Base-by-base conservation (phyloP, 2,113 vertebrate genomes). In the Uropsilus gracilis region DNA sequence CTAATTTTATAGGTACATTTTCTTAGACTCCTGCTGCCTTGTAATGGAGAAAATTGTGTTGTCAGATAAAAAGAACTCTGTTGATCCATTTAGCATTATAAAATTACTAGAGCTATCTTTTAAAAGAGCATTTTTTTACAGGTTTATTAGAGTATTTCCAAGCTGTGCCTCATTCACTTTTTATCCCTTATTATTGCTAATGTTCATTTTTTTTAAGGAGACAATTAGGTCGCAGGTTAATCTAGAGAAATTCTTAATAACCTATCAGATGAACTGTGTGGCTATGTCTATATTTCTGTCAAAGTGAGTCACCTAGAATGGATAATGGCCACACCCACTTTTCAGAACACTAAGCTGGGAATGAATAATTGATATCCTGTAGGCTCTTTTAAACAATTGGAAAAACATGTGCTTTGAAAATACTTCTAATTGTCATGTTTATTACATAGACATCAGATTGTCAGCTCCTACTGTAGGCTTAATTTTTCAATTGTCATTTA, bases 1-100 rank as follows among this genome's bases (percentile, higher is more conserved):
- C 75, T 44, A 94, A 73, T 89, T 95, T 94, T 84, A 84, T 87
- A 81, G 59, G 32, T 72, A 57, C 83, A 89, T 91, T 95, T 95
- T 92, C 73, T 91, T 66, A 89, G 94, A 61, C 64, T 86, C 84
- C 39, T 10, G 44, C 91, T 93, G 91, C 76, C 86, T 91, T 89
- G 81, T 37, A 94, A 80, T 84, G 71, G 83, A 95, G 64, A 76
- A 55, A 89, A 92, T 86, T 39, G 61, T 94, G 16, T 72, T 88
- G 63, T 76, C 28, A 61, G 34, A 92, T 59, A 93, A 97, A 53
- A 86, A 93, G 24, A 39, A 7, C 68, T 93, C 68, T 93, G 66
- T 39, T 95, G 44, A 71, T 92, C 66, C 71, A 39, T 84, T 96
- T 91, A 92, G 32, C 20, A 59, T 89, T 92, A 90, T 57, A 82